Evolutionary conservation across 92 coral and sea anemone species (phyloP), one percentile per base, ranked within the genome.

Genomic region (Scolanthus callimorphus): DNA sequence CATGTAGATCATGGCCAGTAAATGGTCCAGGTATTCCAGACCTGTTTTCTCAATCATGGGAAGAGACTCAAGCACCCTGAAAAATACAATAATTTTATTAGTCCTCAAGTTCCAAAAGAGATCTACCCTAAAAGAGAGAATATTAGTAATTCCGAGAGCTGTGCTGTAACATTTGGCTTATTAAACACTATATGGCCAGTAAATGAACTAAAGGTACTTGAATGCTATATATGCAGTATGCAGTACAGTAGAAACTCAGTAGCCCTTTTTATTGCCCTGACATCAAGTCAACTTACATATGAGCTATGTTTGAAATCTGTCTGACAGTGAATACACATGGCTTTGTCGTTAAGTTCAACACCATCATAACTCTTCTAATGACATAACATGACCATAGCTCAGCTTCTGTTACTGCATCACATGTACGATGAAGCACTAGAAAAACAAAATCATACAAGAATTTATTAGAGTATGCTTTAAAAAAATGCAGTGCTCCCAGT

Each of bases 351-450:
- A 92, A 57, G 57, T 60, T 65, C 27, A 84, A 53, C 12, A 92
- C 71, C 94, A 90, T 69, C 61, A 62, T 73, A 3, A 79, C 63
- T 69, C 72, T 63, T 39, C 85, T 74, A 20, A 89, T 80, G n/a
- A 92, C 58, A 57, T 73, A 88, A 55, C 90, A 84, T 9, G 96
- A 92, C 90, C 96, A 90, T 11, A 85, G 74, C 25, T 92, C 96
- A 43, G 90, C 85, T 65, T 84, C 98, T 20, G 74, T 73, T 15
- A 88, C 77, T 1, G 85, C 84, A 49, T 77, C 90, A 47, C 83
- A 74, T 22, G 98, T 75, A 3, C 52, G 47, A 10, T 88, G 76
- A 17, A 88, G 72, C 66, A 84, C 98, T 88, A 65, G 11, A 74
- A 37, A 11, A 28, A 47, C 27, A 6, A 47, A 19, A 34, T 34